Base-by-base conservation (phyloP, 1,140 invertebrate species). In the Drosophila quadrilineata region DNA sequence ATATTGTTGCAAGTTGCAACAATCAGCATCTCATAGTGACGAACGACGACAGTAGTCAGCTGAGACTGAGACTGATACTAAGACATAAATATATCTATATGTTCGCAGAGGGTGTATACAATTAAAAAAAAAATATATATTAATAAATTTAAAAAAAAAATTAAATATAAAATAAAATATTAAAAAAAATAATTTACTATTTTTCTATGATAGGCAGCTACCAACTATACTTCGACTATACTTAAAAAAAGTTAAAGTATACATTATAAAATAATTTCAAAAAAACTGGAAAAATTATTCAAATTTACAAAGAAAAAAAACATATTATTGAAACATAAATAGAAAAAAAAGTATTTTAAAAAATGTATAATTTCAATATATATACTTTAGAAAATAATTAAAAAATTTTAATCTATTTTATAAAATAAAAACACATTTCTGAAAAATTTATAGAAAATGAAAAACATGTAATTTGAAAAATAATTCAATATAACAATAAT, bases 1-100 rank as follows among this genome's bases (percentile, higher is more conserved):
- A 56, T 80, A 66, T 80, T 82, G 76, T 74, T 76, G 76, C 73
- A 60, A 74, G 76, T 74, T 76, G 76, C 73, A 60, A 74, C 69
- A 74, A 71, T 84, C 76, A 82, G 71, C 71, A 82, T 67, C 70
- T 62, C 40, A 54, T 31, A 17, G 71, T 31, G 48, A 58, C 40
- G 29, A 63, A 62, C 62, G 70, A 58, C 36, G 46, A 28, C 59
- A 26, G 19, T 53, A 59, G 21, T 16, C 28, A 41, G 26, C 6
- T 26, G 28, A 43, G 38, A 14, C 46, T 50, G 49, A 28, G n/a
- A 43, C 6, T 6, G 9, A 12, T 19, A 17, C 19, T 3, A 17
- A 12, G 52, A 12, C 21, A 43, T 4, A 22, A 10, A 31, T 14
- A 14, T 14, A 26, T 43, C 26, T 28, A 43, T 26, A 43, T 21